Conservation (phyloP, 2,888 invertebrate species). For the Spilarctia lutea region DNA sequence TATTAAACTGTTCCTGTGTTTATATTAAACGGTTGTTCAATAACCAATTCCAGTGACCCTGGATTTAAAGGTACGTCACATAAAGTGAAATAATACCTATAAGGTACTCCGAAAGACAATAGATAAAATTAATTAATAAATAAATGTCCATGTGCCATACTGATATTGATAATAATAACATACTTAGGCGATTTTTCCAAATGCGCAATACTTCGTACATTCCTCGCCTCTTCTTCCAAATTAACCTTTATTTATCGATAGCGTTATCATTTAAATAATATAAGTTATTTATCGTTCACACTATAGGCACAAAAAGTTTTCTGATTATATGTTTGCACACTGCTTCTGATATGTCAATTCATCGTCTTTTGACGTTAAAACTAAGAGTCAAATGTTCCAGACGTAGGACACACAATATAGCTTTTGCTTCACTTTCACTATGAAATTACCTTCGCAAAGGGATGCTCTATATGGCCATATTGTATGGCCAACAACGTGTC, state of each 20-base stretch:
- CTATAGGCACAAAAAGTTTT: constrained; percentile 59
- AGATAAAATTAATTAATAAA: constrained; percentile 50
- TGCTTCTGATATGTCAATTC: constrained; percentile 45
- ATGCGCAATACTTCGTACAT: constrained; percentile 55
- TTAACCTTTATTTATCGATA: constrained; percentile 60
- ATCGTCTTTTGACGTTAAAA: constrained; percentile 34
- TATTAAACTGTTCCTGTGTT: neutral
- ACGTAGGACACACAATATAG: constrained; percentile 22
- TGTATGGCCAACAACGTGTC: constrained; percentile 95
- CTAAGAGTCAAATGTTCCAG: constrained; percentile 36
- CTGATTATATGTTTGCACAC: constrained; percentile 52
- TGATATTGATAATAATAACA: constrained; percentile 52
- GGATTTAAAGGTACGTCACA: constrained; percentile 20
- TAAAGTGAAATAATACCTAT: constrained; percentile 40
- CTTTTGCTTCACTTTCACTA: constrained; percentile 57
- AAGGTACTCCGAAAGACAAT: constrained; percentile 36
- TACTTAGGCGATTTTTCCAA: constrained; percentile 54
- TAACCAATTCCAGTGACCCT: constrained; percentile 3
- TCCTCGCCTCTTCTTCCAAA: constrained; percentile 49
- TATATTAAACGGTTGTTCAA: no score
- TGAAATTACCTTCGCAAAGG: constrained; percentile 89
- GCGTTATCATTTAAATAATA: constrained; percentile 63
- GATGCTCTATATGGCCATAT: constrained; percentile 94
- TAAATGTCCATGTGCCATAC: constrained; percentile 47
- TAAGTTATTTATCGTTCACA: constrained; percentile 57